Conservation (phyloP, 2,113 vertebrate species). For the Nymphicus hollandicus region DNA sequence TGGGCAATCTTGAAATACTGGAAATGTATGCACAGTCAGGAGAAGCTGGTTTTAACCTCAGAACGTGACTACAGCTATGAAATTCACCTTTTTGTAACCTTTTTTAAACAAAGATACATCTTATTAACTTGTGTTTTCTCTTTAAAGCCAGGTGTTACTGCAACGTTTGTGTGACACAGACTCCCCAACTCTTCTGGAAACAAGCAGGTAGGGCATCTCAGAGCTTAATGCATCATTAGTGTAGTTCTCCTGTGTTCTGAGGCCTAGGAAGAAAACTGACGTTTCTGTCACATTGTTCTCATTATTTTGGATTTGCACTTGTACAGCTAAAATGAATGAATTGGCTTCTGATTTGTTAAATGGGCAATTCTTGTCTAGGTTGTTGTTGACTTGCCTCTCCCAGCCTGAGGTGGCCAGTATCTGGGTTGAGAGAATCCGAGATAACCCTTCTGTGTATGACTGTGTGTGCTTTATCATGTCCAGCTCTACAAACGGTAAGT, state of each 20-base stretch:
- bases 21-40: background rate
- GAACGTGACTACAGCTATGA: background rate
- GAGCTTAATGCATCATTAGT: background rate
- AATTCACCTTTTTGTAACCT: background rate
- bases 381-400: conserved; percentile 91
- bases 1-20: background rate
- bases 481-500: conserved; percentile 92
- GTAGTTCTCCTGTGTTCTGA: background rate
- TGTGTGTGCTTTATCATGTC: conserved; percentile 95
- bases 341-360: background rate
- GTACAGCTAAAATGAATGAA: background rate
- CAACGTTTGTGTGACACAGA: conserved; percentile 89
- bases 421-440: conserved; percentile 88
- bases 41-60: background rate
- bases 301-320: background rate
- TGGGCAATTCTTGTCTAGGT: conserved; percentile 71
- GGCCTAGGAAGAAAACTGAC: background rate
- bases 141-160: conserved; percentile 83
- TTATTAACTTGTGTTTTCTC: background rate
- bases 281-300: background rate
- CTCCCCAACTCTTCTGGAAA: conserved; percentile 93
- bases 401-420: conserved; percentile 83
- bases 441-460: conserved; percentile 75
- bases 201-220: conserved; percentile 82
- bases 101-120: background rate